phyloP scores from a whole-genome alignment of 1,140 invertebrate genomes.

The Elymnias hypermnestra region DNA sequence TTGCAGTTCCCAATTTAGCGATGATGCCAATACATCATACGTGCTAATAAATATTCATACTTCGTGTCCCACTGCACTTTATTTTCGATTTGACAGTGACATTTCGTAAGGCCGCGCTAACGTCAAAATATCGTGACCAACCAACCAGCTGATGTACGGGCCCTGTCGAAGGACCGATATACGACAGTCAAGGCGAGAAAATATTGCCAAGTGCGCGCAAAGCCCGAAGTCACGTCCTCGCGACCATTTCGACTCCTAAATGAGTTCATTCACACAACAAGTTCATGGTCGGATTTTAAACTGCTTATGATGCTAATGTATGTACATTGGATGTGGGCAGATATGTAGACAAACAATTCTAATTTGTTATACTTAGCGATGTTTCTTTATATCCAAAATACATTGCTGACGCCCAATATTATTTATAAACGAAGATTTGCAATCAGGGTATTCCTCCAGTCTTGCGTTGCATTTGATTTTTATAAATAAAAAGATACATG shows the following conservation, averaged over 20 bases:
- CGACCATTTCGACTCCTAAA: conserved; percentile 61
- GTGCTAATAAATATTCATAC: background rate
- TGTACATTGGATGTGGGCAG: conserved; percentile 48
- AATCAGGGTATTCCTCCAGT: no score
- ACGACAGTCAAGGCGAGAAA: conserved; percentile 46
- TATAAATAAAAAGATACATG: no score
- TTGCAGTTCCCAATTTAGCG: no score
- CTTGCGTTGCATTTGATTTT: no score
- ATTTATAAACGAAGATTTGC: background rate
- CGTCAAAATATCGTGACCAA: conserved; percentile 30
- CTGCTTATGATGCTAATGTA: conserved; percentile 52
- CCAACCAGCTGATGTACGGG: conserved; percentile 28
- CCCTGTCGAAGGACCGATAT: conserved; percentile 34
- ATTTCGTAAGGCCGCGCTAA: conserved; percentile 21
- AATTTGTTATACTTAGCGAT: conserved; percentile 25
- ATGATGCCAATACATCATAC: no score
- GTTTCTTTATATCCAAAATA: background rate
- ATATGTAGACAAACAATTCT: conserved; percentile 29
- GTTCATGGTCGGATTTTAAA: conserved; percentile 46
- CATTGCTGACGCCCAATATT: background rate
- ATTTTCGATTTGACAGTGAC: conserved; percentile 29
- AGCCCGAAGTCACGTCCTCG: conserved; percentile 50
- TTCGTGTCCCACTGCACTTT: background rate
- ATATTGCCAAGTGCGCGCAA: conserved; percentile 43
- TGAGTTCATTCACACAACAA: conserved; percentile 63